Evolutionary conservation across 2,797 vertebrate species (phyloP), one percentile per base, ranked within the genome.

Genomic region (Diceros bicornis): DNA sequence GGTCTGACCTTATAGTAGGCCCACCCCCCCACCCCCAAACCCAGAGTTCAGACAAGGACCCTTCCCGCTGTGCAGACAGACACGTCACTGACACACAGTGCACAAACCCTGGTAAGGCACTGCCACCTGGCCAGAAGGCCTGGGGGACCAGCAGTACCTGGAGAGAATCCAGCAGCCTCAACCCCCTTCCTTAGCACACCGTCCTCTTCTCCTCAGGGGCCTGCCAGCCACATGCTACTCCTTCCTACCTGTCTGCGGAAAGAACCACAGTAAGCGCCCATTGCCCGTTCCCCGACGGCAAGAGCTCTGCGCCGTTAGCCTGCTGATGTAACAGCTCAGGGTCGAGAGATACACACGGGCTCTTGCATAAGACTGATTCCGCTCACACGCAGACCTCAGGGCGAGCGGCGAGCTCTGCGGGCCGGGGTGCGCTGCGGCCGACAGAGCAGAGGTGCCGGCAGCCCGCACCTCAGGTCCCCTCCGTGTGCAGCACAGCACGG

Each of bases 221-320:
- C 85, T 37, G 50, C 13, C 47, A 69, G 69, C 27, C 83, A 68
- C 25, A 52, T 44, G 21, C 47, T 16, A 41, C 6, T 87, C 57
- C 81, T 32, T 84, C 68, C 52, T n/a, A 72, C 44, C 69, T 11
- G 41, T 50, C 14, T 0, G 0, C 52, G 82, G 66, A 82, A 71
- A 95, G 74, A 88, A 37, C 32, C 82, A 88, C 62, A 94, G 59
- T 21, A n/a, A 69, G 44, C 55, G n/a, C 32, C 72, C 64, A 21
- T 11, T 75, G 57, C 68, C 41, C 47, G 61, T 4, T 72, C 52
- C 59, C 84, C 6, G 4, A 29, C 1, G 0, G 0, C 55, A 47
- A 69, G 62, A 44, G 44, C 55, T 81, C 57, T 77, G 21, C 2
- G 21, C 14, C 44, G 34, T 82, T 44, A 44, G 59, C 79, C 55